Conservation (phyloP, 2,888 invertebrate species). For the Acrocyrtus sp. region DNA sequence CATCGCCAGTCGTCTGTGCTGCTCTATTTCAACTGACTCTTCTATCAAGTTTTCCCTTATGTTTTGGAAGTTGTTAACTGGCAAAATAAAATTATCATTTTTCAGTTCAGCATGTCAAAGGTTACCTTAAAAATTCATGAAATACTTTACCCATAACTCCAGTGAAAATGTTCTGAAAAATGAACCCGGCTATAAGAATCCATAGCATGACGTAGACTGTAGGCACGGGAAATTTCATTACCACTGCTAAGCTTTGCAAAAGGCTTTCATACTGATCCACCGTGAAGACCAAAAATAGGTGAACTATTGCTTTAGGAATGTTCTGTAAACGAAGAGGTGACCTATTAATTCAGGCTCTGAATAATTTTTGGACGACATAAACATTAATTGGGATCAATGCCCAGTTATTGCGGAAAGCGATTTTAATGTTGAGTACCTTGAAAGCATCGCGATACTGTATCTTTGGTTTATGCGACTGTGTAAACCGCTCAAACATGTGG, state of each 20-base stretch:
- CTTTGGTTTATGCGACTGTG: slow-evolving; percentile 30
- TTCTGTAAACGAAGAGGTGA: slow-evolving; percentile 39
- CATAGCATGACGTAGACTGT: slow-evolving; percentile 51
- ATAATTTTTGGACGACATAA: no score
- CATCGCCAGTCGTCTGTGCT: slow-evolving; percentile 17
- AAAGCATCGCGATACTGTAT: slow-evolving; percentile 49
- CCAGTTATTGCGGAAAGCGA: no score
- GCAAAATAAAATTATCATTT: background rate
- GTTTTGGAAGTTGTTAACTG: slow-evolving; percentile 61
- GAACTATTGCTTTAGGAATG: slow-evolving; percentile 50
- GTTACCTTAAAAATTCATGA: background rate
- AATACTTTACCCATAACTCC: slow-evolving; percentile 60
- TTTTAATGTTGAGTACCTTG: slow-evolving; percentile 27
- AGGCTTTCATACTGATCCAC: slow-evolving; percentile 59
- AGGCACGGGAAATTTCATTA: slow-evolving; percentile 27
- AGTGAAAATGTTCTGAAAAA: slow-evolving; percentile 61
- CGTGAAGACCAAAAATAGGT: slow-evolving; percentile 60
- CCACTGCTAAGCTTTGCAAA: slow-evolving; percentile 28
- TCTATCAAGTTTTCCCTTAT: slow-evolving; percentile 46
- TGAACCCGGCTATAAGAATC: slow-evolving; percentile 60
- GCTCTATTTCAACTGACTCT: slow-evolving; percentile 20
- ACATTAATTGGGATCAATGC: no score
- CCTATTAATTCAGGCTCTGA: no score
- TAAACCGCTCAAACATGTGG: slow-evolving; percentile 49
- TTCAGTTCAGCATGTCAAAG: background rate